Conservation (phyloP, 1,140 invertebrate genomes). For the Calephelis virginiensis region DNA sequence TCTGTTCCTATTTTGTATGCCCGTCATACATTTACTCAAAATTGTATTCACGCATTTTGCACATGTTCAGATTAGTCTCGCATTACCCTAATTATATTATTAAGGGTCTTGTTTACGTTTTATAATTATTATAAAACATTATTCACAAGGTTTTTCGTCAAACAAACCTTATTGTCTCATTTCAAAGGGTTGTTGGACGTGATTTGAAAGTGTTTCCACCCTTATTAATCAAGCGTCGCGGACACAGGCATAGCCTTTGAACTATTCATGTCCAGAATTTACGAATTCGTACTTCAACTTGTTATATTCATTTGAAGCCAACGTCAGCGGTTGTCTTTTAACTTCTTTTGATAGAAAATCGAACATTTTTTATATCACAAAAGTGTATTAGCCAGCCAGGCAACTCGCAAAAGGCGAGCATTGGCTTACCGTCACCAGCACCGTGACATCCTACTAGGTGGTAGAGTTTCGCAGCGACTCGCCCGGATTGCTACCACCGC, state of each 20-base stretch:
- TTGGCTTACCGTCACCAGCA: too few relatives aligned
- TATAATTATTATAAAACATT: neutral
- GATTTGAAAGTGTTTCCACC: slow-evolving; percentile 40
- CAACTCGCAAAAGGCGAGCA: too few relatives aligned
- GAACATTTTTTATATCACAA: too few relatives aligned
- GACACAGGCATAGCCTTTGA: slow-evolving; percentile 4
- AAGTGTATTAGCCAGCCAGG: too few relatives aligned
- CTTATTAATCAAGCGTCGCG: slow-evolving; percentile 20
- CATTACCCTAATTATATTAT: slow-evolving; percentile 8
- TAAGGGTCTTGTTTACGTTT: neutral
- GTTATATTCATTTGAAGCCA: neutral
- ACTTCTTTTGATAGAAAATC: neutral
- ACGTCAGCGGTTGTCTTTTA: too few relatives aligned
- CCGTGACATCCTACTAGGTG: too few relatives aligned
- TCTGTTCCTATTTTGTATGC: too few relatives aligned
- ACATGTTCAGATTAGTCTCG: neutral
- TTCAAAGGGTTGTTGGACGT: slow-evolving; percentile 40
- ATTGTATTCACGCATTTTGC: neutral
- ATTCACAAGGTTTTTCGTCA: slow-evolving; percentile 13
- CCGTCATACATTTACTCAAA: neutral
- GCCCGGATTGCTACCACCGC: too few relatives aligned
- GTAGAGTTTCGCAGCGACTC: too few relatives aligned
- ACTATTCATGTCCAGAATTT: slow-evolving; percentile 3
- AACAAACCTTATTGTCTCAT: slow-evolving; percentile 41
- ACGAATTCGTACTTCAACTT: slow-evolving; percentile 6